phyloP scores from a whole-genome alignment of 2,888 invertebrate genomes.

The Drosophila mimica region DNA sequence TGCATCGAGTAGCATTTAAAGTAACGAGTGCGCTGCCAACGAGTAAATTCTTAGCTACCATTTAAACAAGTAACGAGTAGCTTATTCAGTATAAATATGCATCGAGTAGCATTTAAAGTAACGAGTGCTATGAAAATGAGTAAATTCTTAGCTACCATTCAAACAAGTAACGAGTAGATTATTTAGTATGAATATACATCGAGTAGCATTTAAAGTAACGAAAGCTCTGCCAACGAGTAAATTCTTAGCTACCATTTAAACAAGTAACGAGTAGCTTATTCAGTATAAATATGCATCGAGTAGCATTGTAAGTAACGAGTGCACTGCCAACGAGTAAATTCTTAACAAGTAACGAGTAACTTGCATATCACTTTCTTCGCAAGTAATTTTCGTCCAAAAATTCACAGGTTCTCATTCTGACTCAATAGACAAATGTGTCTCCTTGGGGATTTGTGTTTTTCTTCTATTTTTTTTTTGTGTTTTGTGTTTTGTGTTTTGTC shows the following conservation, averaged over 20 bases:
- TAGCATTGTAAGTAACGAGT: not conserved
- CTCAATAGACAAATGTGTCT: slow-evolving; percentile 5
- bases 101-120: not conserved
- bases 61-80: not conserved
- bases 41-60: not conserved
- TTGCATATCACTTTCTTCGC: not conserved
- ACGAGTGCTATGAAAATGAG: not conserved
- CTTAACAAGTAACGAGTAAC: not conserved
- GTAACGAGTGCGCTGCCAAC: not conserved
- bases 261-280: not conserved
- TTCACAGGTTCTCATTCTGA: not conserved
- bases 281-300: not conserved
- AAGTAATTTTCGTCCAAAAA: not conserved
- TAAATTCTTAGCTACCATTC: not conserved
- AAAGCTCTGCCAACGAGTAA: not conserved
- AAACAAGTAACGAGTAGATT: not conserved
- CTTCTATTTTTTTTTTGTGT: not conserved
- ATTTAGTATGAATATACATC: not conserved
- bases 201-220: not conserved
- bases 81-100: not conserved
- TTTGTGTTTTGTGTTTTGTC: not conserved
- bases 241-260: no score
- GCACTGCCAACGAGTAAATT: not conserved
- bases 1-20: not conserved
- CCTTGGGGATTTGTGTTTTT: not conserved